Percentiles rank a stretch among this genome's conserved stretches.
These are phyloP conservation scores for Glyphotaelius pellucidus DNA, from an alignment of 2,888 invertebrate species.

Conservation along the genomic window DNA sequence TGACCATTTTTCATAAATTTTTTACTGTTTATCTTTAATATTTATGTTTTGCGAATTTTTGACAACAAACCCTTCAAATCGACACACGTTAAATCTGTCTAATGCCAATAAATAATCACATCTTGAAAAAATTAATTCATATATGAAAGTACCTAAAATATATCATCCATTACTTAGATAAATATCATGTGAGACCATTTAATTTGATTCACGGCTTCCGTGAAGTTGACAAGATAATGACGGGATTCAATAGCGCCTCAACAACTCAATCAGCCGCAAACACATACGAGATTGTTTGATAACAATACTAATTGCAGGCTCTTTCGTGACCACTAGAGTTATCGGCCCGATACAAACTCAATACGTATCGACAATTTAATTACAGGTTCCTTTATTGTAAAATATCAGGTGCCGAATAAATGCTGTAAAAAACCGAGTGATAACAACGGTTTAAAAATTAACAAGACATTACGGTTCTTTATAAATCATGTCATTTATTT, in stretches of 20 bases:
- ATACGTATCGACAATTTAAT: slow-evolving; percentile 36
- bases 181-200: slow-evolving; percentile 29
- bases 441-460: slow-evolving; percentile 11
- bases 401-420: slow-evolving; percentile 43
- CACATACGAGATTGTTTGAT: slow-evolving; percentile 33
- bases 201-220: slow-evolving; percentile 31
- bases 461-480: slow-evolving; percentile 8
- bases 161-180: slow-evolving; percentile 31
- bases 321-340: slow-evolving; percentile 26
- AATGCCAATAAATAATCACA: neutral
- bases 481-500: slow-evolving; percentile 20
- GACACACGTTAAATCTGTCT: neutral
- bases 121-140: neutral
- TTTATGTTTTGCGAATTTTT: neutral
- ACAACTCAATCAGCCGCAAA: slow-evolving; percentile 44
- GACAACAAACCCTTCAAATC: neutral
- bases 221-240: slow-evolving; percentile 32
- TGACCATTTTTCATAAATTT: neutral
- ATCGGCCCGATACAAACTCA: slow-evolving; percentile 10
- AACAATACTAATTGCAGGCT: slow-evolving; percentile 43
- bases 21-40: neutral
- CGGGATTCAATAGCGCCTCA: slow-evolving; percentile 20
- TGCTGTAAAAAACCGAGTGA: slow-evolving; percentile 33
- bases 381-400: slow-evolving; percentile 27
- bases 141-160: slow-evolving; percentile 15